Conservation (phyloP, 2,888 invertebrate species). For the Hypolimnas misippus region DNA sequence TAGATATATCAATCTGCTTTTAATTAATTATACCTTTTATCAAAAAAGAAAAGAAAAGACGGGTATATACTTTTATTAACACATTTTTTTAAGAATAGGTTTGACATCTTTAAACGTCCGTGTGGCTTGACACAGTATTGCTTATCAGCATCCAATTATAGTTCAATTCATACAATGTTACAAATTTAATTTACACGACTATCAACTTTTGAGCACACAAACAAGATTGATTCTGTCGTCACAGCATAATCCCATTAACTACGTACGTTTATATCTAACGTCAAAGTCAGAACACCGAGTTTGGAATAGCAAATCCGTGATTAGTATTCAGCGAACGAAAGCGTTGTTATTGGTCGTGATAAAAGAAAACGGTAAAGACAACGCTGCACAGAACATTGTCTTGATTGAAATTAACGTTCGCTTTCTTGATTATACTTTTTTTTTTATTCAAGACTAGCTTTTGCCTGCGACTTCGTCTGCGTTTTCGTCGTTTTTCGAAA, state of each 20-base stretch:
- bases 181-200: constrained; percentile 19
- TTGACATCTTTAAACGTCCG: too few relatives aligned
- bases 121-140: too few relatives aligned
- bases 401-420: constrained; percentile 33
- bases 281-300: constrained; percentile 34
- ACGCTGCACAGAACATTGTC: constrained; percentile 30
- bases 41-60: too few relatives aligned
- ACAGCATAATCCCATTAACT: constrained; percentile 27
- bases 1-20: too few relatives aligned
- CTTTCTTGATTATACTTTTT: constrained; percentile 7
- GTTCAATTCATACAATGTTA: background rate
- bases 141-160: too few relatives aligned
- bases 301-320: constrained; percentile 38
- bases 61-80: too few relatives aligned
- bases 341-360: constrained; percentile 41
- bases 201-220: constrained; percentile 9
- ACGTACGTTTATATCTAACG: constrained; percentile 35
- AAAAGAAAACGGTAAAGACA: constrained; percentile 39
- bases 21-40: too few relatives aligned
- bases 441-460: background rate
- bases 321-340: constrained; percentile 37
- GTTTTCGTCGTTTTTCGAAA: too few relatives aligned
- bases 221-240: constrained; percentile 25
- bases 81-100: too few relatives aligned
- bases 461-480: too few relatives aligned